Percentiles rank a stretch among this genome's conserved stretches.
phyloP scores from a whole-genome alignment of 2,888 invertebrate genomes.

The Oligia strigilis region DNA sequence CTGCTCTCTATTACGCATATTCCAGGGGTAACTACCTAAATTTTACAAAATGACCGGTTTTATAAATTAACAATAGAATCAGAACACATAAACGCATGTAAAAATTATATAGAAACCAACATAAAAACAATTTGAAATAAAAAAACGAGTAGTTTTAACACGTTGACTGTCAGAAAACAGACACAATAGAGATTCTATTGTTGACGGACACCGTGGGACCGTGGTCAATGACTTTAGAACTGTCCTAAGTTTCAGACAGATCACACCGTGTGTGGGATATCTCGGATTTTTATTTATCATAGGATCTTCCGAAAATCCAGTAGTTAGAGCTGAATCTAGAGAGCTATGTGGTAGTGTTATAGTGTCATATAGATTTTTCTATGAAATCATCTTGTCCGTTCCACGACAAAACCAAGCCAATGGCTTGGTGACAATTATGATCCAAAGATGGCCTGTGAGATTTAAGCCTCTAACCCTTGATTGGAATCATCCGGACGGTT shows the following conservation, averaged over 20 bases:
- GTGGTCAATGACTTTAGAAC: too few species aligned
- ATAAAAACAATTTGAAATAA: background rate
- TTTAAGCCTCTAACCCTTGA: background rate
- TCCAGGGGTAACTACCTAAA: background rate
- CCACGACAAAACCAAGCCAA: background rate
- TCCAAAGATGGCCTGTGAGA: background rate
- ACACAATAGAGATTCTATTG: too few species aligned
- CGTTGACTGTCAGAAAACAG: too few species aligned
- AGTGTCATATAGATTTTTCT: background rate
- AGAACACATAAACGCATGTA: too few species aligned
- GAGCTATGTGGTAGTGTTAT: background rate
- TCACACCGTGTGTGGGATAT: too few species aligned
- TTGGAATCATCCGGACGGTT: background rate
- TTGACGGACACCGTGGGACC: too few species aligned
- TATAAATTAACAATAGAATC: conserved; percentile 1
- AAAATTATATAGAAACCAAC: background rate
- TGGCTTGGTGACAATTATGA: too few species aligned
- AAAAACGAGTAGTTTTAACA: background rate
- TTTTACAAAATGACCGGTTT: background rate
- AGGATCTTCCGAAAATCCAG: background rate
- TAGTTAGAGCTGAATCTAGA: background rate
- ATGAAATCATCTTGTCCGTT: background rate
- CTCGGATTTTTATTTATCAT: background rate
- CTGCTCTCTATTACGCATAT: background rate
- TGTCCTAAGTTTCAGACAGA: background rate